Conservation (phyloP, 2,888 invertebrate species). For the Sarcophaga carnaria region DNA sequence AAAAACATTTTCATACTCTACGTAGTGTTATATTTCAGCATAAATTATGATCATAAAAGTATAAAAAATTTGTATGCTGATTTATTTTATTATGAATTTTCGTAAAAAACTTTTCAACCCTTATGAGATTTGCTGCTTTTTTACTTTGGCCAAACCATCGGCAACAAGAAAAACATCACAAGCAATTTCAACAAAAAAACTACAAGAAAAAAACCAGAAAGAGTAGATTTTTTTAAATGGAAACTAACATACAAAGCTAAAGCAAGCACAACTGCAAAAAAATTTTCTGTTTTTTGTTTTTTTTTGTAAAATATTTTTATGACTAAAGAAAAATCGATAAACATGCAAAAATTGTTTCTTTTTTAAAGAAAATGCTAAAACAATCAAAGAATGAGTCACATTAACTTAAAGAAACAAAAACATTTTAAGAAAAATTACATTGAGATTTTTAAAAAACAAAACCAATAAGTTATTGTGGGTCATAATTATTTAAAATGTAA, state of each 20-base stretch:
- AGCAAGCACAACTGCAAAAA: slow-evolving; percentile 37
- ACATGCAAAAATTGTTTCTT: slow-evolving; percentile 33
- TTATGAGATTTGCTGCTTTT: background rate
- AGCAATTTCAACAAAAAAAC: slow-evolving; percentile 51
- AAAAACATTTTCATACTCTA: background rate
- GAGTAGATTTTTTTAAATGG: slow-evolving; percentile 28
- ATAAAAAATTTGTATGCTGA: background rate
- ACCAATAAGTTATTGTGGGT: background rate
- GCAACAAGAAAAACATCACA: slow-evolving; percentile 49
- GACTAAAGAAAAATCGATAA: slow-evolving; percentile 60
- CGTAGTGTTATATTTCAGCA: background rate
- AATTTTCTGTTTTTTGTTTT: slow-evolving; percentile 37
- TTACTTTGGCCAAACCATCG: background rate
- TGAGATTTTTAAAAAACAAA: slow-evolving; percentile 2
- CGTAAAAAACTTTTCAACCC: slow-evolving; percentile 33
- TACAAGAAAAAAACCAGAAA: slow-evolving; percentile 14
- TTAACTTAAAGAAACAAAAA: slow-evolving; percentile 28
- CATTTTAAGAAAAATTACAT: background rate
- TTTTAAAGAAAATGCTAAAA: slow-evolving; percentile 25
- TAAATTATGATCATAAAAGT: background rate
- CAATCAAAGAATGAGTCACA: slow-evolving; percentile 39
- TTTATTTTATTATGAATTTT: slow-evolving; percentile 21
- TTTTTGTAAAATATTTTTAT: slow-evolving; percentile 47
- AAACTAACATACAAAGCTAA: slow-evolving; percentile 37
- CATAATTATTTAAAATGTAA: background rate